Conservation (phyloP, 2,888 invertebrate species). For the Tridacna crocea region DNA sequence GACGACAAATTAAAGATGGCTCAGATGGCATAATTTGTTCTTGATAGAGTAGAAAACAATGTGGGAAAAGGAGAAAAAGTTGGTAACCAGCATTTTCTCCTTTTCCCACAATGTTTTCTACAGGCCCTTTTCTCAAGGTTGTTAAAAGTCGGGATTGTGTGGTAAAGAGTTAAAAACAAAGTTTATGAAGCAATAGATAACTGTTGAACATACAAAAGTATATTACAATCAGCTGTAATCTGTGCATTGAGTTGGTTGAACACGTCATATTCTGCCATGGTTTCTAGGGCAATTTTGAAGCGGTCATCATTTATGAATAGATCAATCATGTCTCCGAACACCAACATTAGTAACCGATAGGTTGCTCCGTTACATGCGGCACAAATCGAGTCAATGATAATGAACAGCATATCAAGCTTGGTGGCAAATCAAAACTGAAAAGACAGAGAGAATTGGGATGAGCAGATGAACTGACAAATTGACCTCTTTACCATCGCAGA, state of each 20-base stretch:
- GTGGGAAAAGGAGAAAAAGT: too few relatives aligned
- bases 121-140: too few relatives aligned
- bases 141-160: too few relatives aligned
- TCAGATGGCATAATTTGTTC: too few relatives aligned
- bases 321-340: conserved; percentile 83
- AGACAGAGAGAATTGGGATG: background rate
- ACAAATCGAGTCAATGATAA: conserved; percentile 78
- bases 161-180: too few relatives aligned
- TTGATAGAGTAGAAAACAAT: too few relatives aligned
- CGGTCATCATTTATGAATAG: conserved; percentile 75
- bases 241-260: conserved; percentile 7
- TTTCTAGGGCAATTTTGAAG: conserved; percentile 4
- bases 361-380: conserved; percentile 78
- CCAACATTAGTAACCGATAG: conserved; percentile 81
- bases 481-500: background rate
- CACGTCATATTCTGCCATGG: conserved; percentile 22
- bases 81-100: too few relatives aligned
- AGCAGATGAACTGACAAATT: background rate
- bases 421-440: conserved; percentile 82
- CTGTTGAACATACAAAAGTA: conserved; percentile 15
- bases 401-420: conserved; percentile 75
- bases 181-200: too few relatives aligned
- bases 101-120: too few relatives aligned
- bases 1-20: too few relatives aligned
- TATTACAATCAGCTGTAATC: conserved; percentile 14